Evolutionary conservation across 2,797 vertebrate genomes (phyloP).

Genomic region (Mormyrus proboscirostris): DNA sequence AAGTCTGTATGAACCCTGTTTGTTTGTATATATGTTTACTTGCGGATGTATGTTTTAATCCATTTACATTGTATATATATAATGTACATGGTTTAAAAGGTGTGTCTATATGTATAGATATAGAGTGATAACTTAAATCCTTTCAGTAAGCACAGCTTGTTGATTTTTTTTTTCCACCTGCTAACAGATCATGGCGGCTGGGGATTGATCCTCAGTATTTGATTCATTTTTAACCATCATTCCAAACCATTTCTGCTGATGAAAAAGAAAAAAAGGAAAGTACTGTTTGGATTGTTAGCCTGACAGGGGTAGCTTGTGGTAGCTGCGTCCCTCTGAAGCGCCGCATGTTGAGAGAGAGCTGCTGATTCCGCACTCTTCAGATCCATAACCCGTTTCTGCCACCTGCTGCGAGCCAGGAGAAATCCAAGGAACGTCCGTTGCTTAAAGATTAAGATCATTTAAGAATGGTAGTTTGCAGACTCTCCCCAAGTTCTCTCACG

Average conservation of each 20-base stretch:
- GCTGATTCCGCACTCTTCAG: neutral
- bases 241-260: slow-evolving; percentile 57
- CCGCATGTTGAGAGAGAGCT: neutral
- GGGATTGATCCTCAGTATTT: neutral
- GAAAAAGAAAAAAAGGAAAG: slow-evolving; percentile 45
- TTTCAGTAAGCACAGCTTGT: slow-evolving; percentile 69
- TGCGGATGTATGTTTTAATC: slow-evolving; percentile 64
- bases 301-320: neutral
- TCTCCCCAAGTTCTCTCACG: neutral
- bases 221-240: slow-evolving; percentile 49
- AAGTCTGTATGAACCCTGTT: slow-evolving; percentile 7
- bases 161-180: slow-evolving; percentile 42
- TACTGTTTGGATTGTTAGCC: slow-evolving; percentile 26
- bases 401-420: neutral
- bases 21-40: slow-evolving; percentile 22
- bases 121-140: slow-evolving; percentile 83
- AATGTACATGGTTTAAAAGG: slow-evolving; percentile 73
- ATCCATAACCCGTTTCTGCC: neutral
- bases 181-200: slow-evolving; percentile 50
- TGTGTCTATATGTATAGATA: slow-evolving; percentile 23
- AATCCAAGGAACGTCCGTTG: neutral
- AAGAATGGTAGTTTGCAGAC: neutral
- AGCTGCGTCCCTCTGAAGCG: neutral
- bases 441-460: neutral
- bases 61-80: slow-evolving; percentile 66